Base-by-base conservation (phyloP, 2,888 invertebrate genomes). In the Cerastis rubricosa region DNA sequence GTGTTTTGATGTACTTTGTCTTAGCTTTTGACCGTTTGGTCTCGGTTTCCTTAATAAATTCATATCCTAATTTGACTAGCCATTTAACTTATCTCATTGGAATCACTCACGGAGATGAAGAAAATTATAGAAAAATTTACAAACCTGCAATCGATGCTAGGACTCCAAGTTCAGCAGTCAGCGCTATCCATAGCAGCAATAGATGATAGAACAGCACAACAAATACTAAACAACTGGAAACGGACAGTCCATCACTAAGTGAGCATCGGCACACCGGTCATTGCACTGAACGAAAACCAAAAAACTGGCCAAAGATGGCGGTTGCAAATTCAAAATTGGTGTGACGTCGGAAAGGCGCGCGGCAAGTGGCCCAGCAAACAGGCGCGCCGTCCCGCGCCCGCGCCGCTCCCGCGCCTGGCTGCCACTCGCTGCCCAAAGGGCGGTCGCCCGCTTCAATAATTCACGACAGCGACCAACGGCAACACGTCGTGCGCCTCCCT, bases 381-480 rank as follows among this genome's bases (percentile, higher is more conserved):
- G 72, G 79, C 82, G 84, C 85, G 76, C 84, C 81, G 78, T 74
- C 76, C 76, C 84, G 66, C 83, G 73, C 80, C 66, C 85, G 69
- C 70, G n/a, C 43, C 70, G n/a, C 43, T 74, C 76, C 76, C 84
- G 66, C 83, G 73, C 80, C 66, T 81, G 69, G 66, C 14, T n/a
- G 93, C 90, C 93, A 91, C 91, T 93, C 93, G 92, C 94, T 90
- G 94, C 93, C 94, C 91, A 95, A 95, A 94, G 94, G 95, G 94
- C 95, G 95, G 94, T 93, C 95, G 94, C 85, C 84, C 84, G 90
- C 91, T 94, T 96, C 91, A 95, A 96, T 96, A 94, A 96, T 96
- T 94, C 92, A 95, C 87, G 85, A 89, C 78, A 79, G 85, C 91
- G 83, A 92, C 95, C 95, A 94, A 94, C 94, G 90, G 93, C 91